These are phyloP conservation scores for Drosophila willistoni DNA, from an alignment of 1,140 invertebrate genomes.

Conservation along the genomic window DNA sequence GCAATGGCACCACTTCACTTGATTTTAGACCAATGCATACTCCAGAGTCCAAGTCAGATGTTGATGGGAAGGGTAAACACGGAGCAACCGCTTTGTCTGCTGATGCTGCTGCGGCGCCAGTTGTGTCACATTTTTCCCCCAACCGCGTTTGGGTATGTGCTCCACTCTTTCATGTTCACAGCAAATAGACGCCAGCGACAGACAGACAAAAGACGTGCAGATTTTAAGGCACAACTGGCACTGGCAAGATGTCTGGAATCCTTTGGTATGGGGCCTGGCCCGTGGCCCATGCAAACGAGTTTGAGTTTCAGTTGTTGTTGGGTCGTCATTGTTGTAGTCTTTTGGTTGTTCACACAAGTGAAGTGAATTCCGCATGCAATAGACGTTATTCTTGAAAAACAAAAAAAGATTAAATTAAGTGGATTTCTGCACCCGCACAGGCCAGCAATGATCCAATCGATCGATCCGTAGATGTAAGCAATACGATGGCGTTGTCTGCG, in stretches of 20 bases:
- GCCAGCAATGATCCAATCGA: not conserved
- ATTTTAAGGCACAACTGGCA: slow-evolving; percentile 32
- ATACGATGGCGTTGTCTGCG: not conserved
- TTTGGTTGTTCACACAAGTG: slow-evolving; percentile 20
- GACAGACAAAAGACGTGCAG: slow-evolving; percentile 10
- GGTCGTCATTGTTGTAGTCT: slow-evolving; percentile 27
- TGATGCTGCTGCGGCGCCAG: slow-evolving; percentile 51
- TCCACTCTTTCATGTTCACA: slow-evolving; percentile 34
- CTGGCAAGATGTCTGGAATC: slow-evolving; percentile 21
- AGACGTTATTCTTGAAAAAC: not conserved
- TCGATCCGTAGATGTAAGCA: not conserved
- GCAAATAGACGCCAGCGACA: slow-evolving; percentile 20
- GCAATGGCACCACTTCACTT: not conserved
- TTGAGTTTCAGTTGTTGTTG: slow-evolving; percentile 27
- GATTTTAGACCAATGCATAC: slow-evolving; percentile 4
- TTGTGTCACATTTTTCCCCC: slow-evolving; percentile 58
- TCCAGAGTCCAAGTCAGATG: not conserved
- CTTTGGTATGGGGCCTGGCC: slow-evolving; percentile 2
- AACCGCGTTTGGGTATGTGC: slow-evolving; percentile 26
- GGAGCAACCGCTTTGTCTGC: slow-evolving; percentile 5
- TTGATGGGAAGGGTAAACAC: not conserved
- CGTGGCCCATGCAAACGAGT: slow-evolving; percentile 42
- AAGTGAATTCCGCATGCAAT: slow-evolving; percentile 7
- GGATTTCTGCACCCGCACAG: not conserved
- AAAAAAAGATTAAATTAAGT: not conserved